Base-by-base conservation (phyloP, 2,888 invertebrate genomes). In the Ptychoptera contaminata region DNA sequence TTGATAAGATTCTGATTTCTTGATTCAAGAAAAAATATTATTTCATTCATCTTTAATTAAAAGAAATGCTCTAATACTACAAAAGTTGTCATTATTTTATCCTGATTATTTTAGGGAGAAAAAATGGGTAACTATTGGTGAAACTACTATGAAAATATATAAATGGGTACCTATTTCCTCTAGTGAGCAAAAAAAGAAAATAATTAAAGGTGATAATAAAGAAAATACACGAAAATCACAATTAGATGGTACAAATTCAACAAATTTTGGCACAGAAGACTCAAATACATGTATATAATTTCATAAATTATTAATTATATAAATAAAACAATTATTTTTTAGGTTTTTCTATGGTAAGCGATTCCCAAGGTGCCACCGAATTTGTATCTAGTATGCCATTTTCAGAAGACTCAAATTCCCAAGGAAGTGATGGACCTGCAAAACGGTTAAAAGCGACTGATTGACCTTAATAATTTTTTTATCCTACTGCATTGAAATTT, bases 121-220 rank as follows among this genome's bases (percentile, higher is more conserved):
- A 66, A 94, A 93, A 74, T 96, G 97, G 94, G 94, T 98, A 1
- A 93, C 94, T 0, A 91, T 96, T 55, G 93, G 93, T 44, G 96
- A 96, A 65, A 97, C 97, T 1, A 88, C 93, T 1, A 94, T 97
- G 90, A 91, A 91, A 72, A 92, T 97, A 53, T 96, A 85, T 63
- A 97, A 97, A 74, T 98, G 97, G 97, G 96, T 98, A 37, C 97
- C 97, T 2, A 82, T 87, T 57, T 81, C 84, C 1, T 78, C 73
- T 14, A 78, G 76, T 50, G 85, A 84, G 55, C 81, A 81, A 58
- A 84, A 84, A 56, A 86, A 85, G 61, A 76, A 79, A 58, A 64
- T 69, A 52, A 69, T 69, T 53, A 80, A 78, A 56, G 77, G 77
- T 48, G 76, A 77, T 47, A 82, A 82, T 60, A 88, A 87, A 59